Conservation (phyloP, 1,140 invertebrate species). For the Lineus longissimus region DNA sequence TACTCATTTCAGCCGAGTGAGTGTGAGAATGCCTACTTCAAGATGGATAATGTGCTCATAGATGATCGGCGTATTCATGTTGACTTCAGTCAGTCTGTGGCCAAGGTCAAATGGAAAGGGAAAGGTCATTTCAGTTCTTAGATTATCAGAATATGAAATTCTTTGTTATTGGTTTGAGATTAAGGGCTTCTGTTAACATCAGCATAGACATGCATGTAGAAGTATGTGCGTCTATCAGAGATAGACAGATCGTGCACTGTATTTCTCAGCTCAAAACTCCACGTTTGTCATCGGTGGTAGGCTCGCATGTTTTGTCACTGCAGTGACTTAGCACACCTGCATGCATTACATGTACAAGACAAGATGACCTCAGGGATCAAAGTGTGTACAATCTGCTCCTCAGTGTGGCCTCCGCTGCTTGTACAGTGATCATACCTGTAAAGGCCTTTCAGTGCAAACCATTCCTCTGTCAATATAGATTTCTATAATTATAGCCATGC, state of each 20-base stretch:
- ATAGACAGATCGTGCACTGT: background rate
- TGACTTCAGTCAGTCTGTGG: conserved; percentile 98
- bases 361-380: too few relatives aligned
- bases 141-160: background rate
- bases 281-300: background rate
- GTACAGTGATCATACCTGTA: background rate
- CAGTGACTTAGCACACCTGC: too few relatives aligned
- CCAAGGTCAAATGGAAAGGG: conserved; percentile 61
- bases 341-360: too few relatives aligned
- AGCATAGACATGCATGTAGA: background rate
- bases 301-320: background rate
- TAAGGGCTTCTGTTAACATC: conserved; percentile 9
- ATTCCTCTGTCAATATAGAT: too few relatives aligned
- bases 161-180: background rate
- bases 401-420: background rate
- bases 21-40: conserved; percentile 98
- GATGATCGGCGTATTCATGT: conserved; percentile 98
- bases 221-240: background rate
- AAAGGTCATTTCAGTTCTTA: conserved; percentile 19
- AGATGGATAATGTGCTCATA: conserved; percentile 99
- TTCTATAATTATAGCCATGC: background rate
- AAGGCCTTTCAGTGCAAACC: background rate
- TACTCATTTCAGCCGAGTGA: conserved; percentile 62
- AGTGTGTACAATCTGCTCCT: too few relatives aligned
- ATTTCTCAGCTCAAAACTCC: background rate